Percentiles rank a stretch among this genome's conserved stretches.
Evolutionary conservation across 2,888 invertebrate species (phyloP).

Genomic region (Carterocephalus palaemon): DNA sequence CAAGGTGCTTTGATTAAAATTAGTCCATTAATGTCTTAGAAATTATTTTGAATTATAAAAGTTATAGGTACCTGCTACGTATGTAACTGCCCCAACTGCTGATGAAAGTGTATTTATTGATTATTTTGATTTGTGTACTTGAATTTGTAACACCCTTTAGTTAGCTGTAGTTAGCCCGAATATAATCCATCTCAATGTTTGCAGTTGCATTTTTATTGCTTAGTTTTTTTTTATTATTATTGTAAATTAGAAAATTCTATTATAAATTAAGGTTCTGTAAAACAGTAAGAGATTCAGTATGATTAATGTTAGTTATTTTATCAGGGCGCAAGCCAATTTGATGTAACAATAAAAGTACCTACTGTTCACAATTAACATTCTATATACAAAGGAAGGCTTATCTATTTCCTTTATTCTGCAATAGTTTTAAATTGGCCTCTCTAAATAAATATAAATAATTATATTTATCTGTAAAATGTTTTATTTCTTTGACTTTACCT

Average conservation of each 20-base stretch:
- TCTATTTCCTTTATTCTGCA: slow-evolving; percentile 32
- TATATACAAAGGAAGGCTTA: slow-evolving; percentile 13
- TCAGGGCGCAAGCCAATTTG: slow-evolving; percentile 52
- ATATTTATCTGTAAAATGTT: slow-evolving; percentile 57
- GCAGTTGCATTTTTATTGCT: slow-evolving; percentile 65
- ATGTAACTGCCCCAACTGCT: slow-evolving; percentile 10
- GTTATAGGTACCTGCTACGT: too few relatives aligned
- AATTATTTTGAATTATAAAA: slow-evolving; percentile 20
- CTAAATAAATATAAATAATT: slow-evolving; percentile 72
- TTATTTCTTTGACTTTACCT: slow-evolving; percentile 8
- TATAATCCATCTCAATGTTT: slow-evolving; percentile 56
- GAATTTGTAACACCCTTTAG: slow-evolving; percentile 36
- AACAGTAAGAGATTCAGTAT: slow-evolving; percentile 54
- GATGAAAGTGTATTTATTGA: slow-evolving; percentile 1
- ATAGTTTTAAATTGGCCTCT: slow-evolving; percentile 70
- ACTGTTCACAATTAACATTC: slow-evolving; percentile 48
- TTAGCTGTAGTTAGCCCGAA: slow-evolving; percentile 49
- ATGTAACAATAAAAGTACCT: slow-evolving; percentile 43
- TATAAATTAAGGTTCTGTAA: slow-evolving; percentile 55
- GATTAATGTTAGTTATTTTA: slow-evolving; percentile 41
- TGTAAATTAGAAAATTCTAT: slow-evolving; percentile 49
- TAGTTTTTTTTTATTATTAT: slow-evolving; percentile 59
- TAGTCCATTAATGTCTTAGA: slow-evolving; percentile 43
- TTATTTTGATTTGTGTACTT: slow-evolving; percentile 35
- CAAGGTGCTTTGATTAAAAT: slow-evolving; percentile 58